Percentiles rank a stretch among this genome's conserved stretches.
Evolutionary conservation across 2,888 invertebrate genomes (phyloP).

Genomic region (Hedychridium roseum): DNA sequence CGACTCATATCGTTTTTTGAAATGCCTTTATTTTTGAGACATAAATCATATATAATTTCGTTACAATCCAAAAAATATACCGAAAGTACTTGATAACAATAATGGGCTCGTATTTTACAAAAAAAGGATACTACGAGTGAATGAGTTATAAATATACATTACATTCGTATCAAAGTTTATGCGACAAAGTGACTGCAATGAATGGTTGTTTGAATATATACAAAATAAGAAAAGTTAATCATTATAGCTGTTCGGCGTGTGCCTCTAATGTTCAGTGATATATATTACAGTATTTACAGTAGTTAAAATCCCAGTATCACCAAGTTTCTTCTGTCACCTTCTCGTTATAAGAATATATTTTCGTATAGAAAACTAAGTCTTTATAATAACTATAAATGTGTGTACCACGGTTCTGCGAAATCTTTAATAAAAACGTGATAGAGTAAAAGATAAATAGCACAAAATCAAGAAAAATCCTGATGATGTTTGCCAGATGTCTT

Average conservation of each 20-base stretch:
- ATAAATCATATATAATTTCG: conserved; percentile 36
- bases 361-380: conserved; percentile 62
- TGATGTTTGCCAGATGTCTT: no score
- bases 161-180: conserved; percentile 24
- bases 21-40: no score
- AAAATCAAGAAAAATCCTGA: no score
- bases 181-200: conserved; percentile 39
- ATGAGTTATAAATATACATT: conserved; percentile 24
- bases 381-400: conserved; percentile 51
- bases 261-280: conserved; percentile 50
- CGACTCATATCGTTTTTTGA: no score
- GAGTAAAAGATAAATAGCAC: no score
- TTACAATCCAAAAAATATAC: conserved; percentile 38
- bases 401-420: conserved; percentile 41
- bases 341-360: conserved; percentile 60
- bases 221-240: conserved; percentile 42
- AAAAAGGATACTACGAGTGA: no score
- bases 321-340: conserved; percentile 39
- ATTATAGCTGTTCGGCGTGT: conserved; percentile 56
- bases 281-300: conserved; percentile 62
- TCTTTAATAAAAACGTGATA: conserved; percentile 43
- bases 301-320: conserved; percentile 56
- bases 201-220: conserved; percentile 39
- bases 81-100: conserved; percentile 33
- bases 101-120: conserved; percentile 29